phyloP scores from a whole-genome alignment of 35 echinoderm and acorn worm species.

The Apostichopus japonicus region DNA sequence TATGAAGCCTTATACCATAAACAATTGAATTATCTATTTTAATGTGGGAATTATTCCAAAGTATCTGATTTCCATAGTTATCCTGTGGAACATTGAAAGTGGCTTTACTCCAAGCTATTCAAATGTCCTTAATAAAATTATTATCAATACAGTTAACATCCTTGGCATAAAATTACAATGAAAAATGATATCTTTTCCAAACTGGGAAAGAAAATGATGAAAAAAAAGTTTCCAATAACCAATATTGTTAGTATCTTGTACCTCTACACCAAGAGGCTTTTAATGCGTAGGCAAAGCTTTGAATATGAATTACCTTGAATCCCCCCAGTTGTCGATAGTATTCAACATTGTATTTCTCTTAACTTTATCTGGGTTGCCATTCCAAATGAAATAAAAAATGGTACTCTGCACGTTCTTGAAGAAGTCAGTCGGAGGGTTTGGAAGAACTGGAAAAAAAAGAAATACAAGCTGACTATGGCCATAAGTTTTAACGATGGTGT shows the following conservation, averaged over 20 bases:
- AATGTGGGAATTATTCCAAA: background rate
- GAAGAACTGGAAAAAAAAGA: background rate
- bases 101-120: background rate
- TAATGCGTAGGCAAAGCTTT: background rate
- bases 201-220: background rate
- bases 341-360: background rate
- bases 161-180: background rate
- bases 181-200: background rate
- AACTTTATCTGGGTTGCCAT: background rate
- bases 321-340: background rate
- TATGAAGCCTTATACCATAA: background rate
- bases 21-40: background rate
- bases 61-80: background rate
- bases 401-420: background rate
- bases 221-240: background rate
- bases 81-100: background rate
- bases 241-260: background rate
- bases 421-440: background rate
- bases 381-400: slow-evolving; percentile 14
- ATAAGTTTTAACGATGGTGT: slow-evolving; percentile 45
- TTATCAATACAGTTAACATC: background rate
- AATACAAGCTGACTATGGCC: slow-evolving; percentile 7
- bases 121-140: background rate
- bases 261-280: background rate
- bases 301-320: background rate